phyloP scores from a whole-genome alignment of 2,797 vertebrate genomes.

The Mastacembelus armatus region DNA sequence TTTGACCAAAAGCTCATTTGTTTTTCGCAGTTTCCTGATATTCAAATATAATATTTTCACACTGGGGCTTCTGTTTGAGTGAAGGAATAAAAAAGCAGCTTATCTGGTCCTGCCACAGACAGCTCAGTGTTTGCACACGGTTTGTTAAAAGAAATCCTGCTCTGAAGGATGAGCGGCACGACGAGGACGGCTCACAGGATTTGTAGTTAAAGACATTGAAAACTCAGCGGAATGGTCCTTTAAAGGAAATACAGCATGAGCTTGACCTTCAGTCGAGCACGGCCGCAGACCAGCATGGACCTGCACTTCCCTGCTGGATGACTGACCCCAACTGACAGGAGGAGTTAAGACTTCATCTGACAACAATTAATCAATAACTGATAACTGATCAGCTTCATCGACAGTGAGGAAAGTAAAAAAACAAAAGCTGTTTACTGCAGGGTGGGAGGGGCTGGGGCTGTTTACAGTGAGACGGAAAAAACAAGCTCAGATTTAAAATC shows the following conservation, averaged over 20 bases:
- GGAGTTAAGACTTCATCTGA: constrained; percentile 45
- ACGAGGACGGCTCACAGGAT: background rate
- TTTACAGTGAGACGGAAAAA: constrained; percentile 25
- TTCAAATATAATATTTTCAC: too few relatives aligned
- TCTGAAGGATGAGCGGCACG: too few relatives aligned
- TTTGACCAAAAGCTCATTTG: too few relatives aligned
- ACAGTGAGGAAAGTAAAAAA: constrained; percentile 16
- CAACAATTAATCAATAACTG: constrained; percentile 24
- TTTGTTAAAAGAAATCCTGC: too few relatives aligned
- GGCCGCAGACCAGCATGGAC: background rate
- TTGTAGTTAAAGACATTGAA: background rate
- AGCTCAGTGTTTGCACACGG: too few relatives aligned
- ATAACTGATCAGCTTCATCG: constrained; percentile 41
- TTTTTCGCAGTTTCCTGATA: too few relatives aligned
- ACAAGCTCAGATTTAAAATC: constrained; percentile 40
- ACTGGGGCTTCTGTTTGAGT: too few relatives aligned
- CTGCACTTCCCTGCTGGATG: constrained; percentile 12
- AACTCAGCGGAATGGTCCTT: constrained; percentile 1
- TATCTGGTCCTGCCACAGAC: too few relatives aligned
- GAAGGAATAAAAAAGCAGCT: too few relatives aligned
- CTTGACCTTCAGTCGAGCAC: background rate
- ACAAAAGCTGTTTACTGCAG: constrained; percentile 6
- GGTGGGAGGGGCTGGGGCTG: background rate
- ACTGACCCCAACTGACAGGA: constrained; percentile 11
- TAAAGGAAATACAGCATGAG: background rate